Evolutionary conservation across 1,140 invertebrate species (phyloP).

Genomic region (Drosophila gunungcola): DNA sequence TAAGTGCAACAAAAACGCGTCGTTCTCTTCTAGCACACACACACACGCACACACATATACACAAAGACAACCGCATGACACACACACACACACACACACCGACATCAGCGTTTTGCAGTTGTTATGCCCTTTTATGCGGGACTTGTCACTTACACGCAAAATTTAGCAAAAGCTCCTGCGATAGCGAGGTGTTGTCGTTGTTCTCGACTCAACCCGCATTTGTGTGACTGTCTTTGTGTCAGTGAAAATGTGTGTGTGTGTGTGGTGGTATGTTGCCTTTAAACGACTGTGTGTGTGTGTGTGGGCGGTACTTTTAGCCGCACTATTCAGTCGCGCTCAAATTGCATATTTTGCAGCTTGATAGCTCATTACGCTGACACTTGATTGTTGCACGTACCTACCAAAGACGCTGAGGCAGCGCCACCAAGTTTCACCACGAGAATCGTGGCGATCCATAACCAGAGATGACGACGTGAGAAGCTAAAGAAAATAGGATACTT

Average conservation of each 20-base stretch:
- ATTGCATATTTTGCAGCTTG: conserved; percentile 83
- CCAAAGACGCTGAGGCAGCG: conserved; percentile 23
- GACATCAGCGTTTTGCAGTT: conserved; percentile 57
- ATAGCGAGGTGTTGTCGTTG: conserved; percentile 69
- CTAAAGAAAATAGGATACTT: neutral
- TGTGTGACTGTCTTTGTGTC: conserved; percentile 8
- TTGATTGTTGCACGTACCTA: conserved; percentile 76
- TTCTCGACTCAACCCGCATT: conserved; percentile 54
- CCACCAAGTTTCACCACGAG: neutral
- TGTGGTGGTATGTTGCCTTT: neutral
- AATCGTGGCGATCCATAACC: conserved; percentile 16
- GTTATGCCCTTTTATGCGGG: conserved; percentile 72
- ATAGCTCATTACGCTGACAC: conserved; percentile 82
- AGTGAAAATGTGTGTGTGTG: neutral
- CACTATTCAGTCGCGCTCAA: conserved; percentile 63
- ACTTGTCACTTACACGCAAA: conserved; percentile 80
- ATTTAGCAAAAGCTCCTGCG: conserved; percentile 76
- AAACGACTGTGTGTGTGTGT: conserved; percentile 4
- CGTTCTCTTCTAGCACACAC: conserved; percentile 4
- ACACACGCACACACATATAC: conserved; percentile 20
- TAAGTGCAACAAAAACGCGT: conserved; percentile 79
- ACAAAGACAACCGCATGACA: conserved; percentile 20
- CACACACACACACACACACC: conserved; percentile 15
- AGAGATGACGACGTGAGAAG: conserved; percentile 18
- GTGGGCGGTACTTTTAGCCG: conserved; percentile 56